Percentiles rank a stretch among this genome's conserved stretches.
Conservation (phyloP, 2,797 vertebrate genomes). For the Karalla daura region DNA sequence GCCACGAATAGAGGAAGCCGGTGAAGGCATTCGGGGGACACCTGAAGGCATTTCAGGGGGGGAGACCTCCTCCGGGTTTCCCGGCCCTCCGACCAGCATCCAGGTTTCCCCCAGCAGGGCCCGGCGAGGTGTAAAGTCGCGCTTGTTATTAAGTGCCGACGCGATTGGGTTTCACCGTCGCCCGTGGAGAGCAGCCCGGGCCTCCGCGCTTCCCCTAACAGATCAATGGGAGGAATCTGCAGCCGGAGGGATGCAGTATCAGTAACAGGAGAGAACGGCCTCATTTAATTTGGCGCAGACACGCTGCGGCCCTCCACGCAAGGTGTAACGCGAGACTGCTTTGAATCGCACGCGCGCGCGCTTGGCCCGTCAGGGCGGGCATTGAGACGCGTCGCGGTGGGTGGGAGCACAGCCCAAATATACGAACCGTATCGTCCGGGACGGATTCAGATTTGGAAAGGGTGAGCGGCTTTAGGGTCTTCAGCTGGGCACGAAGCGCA, state of each 20-base stretch:
- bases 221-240: conserved; percentile 80
- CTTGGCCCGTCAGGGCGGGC: conserved; percentile 55
- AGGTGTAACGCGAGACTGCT: conserved; percentile 75
- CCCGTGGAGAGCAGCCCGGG: conserved; percentile 59
- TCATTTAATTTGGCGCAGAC: conserved; percentile 84
- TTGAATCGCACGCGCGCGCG: conserved; percentile 57
- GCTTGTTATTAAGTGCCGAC: conserved; percentile 78
- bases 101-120: conserved; percentile 18
- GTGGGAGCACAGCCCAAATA: not conserved
- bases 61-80: not conserved
- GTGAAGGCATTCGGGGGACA: no score
- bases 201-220: conserved; percentile 64
- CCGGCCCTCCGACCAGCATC: not conserved
- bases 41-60: no score
- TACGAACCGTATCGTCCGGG: no score
- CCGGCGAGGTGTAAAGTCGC: conserved; percentile 8
- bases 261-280: conserved; percentile 76
- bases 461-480: no score
- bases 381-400: not conserved
- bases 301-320: conserved; percentile 64
- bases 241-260: conserved; percentile 69
- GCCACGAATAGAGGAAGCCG: no score
- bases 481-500: no score
- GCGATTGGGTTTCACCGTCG: conserved; percentile 76
- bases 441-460: no score